Conservation (phyloP, 2,888 invertebrate species). For the Ormyrus nitidulus region DNA sequence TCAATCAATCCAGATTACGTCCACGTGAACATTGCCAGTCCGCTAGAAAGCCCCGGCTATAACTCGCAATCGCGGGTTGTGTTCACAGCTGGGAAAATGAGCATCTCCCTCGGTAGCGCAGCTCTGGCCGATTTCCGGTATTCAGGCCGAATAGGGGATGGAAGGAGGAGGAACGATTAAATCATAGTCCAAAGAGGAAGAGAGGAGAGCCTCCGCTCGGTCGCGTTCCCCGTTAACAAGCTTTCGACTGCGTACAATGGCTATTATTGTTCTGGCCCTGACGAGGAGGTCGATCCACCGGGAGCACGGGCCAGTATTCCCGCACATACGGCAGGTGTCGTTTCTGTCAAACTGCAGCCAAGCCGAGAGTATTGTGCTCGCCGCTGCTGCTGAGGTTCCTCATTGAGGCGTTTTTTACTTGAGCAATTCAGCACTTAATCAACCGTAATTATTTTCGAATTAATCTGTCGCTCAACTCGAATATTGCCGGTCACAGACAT, state of each 20-base stretch:
- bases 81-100: slow-evolving; percentile 3
- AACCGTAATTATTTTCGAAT: no score
- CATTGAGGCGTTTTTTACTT: background rate
- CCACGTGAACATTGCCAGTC: no score
- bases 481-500: background rate
- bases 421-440: no score
- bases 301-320: background rate
- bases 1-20: no score
- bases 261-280: slow-evolving; percentile 63
- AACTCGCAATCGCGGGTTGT: no score
- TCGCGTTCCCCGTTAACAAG: slow-evolving; percentile 63
- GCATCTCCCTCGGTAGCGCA: background rate
- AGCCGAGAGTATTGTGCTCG: background rate
- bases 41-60: no score
- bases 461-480: no score
- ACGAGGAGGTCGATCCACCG: no score
- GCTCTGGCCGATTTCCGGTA: slow-evolving; percentile 55
- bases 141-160: background rate
- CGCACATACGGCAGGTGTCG: background rate
- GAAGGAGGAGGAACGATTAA: slow-evolving; percentile 23
- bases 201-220: slow-evolving; percentile 23
- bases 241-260: slow-evolving; percentile 60
- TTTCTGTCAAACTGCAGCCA: slow-evolving; percentile 12
- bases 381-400: background rate
- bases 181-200: slow-evolving; percentile 25